Evolutionary conservation across 2,888 invertebrate genomes (phyloP).

Genomic region (Ichneumoninae sp.): DNA sequence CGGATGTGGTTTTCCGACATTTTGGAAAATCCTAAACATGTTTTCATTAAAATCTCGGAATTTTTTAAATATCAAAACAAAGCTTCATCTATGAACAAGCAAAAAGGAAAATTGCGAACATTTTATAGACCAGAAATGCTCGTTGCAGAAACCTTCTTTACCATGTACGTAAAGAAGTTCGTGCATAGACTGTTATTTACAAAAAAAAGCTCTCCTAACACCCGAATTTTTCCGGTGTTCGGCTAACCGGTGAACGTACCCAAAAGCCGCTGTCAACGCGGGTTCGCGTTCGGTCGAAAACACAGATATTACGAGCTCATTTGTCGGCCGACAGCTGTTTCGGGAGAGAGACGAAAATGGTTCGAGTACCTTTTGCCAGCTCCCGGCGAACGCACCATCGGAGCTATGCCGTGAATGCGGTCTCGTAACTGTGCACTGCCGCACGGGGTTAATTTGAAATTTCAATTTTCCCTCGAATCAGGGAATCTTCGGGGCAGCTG

Average conservation of each 20-base stretch:
- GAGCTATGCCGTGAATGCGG: slow-evolving; percentile 2
- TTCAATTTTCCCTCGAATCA: slow-evolving; percentile 69
- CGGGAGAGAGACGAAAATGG: slow-evolving; percentile 25
- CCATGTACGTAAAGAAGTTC: background rate
- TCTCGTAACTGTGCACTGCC: slow-evolving; percentile 20
- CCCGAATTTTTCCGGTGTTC: slow-evolving; percentile 4
- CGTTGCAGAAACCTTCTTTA: background rate
- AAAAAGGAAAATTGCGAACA: no score
- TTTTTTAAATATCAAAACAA: no score
- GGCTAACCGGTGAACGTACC: background rate
- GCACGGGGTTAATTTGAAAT: slow-evolving; percentile 63
- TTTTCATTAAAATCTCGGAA: no score
- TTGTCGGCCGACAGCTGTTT: slow-evolving; percentile 42
- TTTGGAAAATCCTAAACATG: no score
- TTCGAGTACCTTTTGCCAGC: slow-evolving; percentile 20
- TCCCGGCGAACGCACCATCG: background rate
- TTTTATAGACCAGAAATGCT: background rate
- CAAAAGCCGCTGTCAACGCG: slow-evolving; percentile 40
- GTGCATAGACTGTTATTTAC: background rate
- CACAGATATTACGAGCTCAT: slow-evolving; percentile 41
- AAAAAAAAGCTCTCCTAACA: background rate
- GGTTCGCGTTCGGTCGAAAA: slow-evolving; percentile 14
- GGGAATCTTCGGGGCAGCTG: slow-evolving; percentile 65
- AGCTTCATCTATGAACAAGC: no score
- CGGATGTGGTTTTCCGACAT: no score